Percentiles rank a stretch among this genome's conserved stretches.
Conservation (phyloP, 2,888 invertebrate genomes). For the Steromphala cineraria region DNA sequence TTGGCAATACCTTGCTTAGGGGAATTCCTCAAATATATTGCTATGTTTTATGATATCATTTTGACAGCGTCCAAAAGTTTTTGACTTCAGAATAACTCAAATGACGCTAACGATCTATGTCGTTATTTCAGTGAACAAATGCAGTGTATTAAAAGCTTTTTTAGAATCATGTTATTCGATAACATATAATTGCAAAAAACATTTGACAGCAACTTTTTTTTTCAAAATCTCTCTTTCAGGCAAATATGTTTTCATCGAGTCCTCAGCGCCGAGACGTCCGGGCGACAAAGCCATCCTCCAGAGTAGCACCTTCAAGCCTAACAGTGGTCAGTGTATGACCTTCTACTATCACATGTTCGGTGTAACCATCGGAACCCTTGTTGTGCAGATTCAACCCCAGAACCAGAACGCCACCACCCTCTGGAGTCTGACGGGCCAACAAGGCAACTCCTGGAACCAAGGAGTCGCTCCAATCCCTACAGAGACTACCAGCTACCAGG, state of each 20-base stretch:
- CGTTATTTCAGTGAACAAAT: too few relatives aligned
- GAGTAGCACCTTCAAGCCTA: slow-evolving; percentile 50
- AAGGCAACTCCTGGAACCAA: slow-evolving; percentile 56
- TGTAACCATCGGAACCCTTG: slow-evolving; percentile 50
- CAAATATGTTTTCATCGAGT: slow-evolving; percentile 66
- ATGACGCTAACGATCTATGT: too few relatives aligned
- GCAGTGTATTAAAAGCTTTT: too few relatives aligned
- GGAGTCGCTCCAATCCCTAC: slow-evolving; percentile 44
- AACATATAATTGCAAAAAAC: too few relatives aligned
- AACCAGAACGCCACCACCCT: slow-evolving; percentile 32
- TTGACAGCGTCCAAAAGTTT: too few relatives aligned
- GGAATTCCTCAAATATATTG: too few relatives aligned
- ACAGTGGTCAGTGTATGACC: slow-evolving; percentile 48
- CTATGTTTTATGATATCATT: too few relatives aligned
- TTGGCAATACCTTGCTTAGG: too few relatives aligned
- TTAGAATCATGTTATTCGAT: too few relatives aligned
- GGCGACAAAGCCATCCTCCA: slow-evolving; percentile 76
- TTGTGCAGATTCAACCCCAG: slow-evolving; percentile 50
- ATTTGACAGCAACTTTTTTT: too few relatives aligned
- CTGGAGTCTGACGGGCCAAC: slow-evolving; percentile 56
- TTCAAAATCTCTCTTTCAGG: slow-evolving; percentile 75
- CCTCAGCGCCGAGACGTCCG: slow-evolving; percentile 78
- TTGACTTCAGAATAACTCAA: too few relatives aligned
- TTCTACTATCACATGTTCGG: slow-evolving; percentile 72
- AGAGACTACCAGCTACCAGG: slow-evolving; percentile 49